Base-by-base conservation (phyloP, 2,113 vertebrate genomes). In the Dasyprocta punctata region DNA sequence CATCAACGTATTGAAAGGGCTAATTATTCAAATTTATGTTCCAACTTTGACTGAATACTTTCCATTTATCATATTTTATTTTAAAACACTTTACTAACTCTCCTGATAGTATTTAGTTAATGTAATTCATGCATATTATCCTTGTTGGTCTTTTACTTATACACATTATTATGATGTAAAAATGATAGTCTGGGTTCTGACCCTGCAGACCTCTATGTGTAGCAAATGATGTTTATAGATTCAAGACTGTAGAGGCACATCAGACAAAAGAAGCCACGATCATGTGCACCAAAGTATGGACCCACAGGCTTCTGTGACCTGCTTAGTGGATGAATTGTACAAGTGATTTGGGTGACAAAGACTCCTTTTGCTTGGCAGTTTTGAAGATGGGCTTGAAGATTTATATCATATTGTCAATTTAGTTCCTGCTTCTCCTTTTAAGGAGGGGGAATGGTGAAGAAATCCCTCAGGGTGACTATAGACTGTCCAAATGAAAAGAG, bases 11-110 rank as follows among this genome's bases (percentile, higher is more conserved):
- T 30, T 63, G 54, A 83, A 96, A 96, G 75, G 28, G 71, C 24
- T 89, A 71, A 93, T 93, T 93, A 86, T 87, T 89, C 73, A 96
- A 78, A 93, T 89, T 94, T 78, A 93, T 92, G 36, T 44, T n/a
- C n/a, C 17, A 61, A 92, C 54, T 47, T 63, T 89, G 26, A 36
- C 71, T 83, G 58, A 84, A 89, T 73, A 65, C 7, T 89, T 95
- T 77, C 38, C 26, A 89, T 61, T 19, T 36, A 60, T 49, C 22
- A 90, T 24, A 85, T n/a, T 96, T 92, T 87, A 92, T 94, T 91
- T 94, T 33, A 95, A 95, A 97, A 90, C 71, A 71, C 49, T 49
- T 88, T 56, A 33, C 17, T 92, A 83, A 73, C 81, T 85, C 17
- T 7, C 16, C 22, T 47, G 58, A 83, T 89, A 58, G 1, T 41